Conservation (phyloP, 2,797 vertebrate species). For the Arctocebus calabarensis region DNA sequence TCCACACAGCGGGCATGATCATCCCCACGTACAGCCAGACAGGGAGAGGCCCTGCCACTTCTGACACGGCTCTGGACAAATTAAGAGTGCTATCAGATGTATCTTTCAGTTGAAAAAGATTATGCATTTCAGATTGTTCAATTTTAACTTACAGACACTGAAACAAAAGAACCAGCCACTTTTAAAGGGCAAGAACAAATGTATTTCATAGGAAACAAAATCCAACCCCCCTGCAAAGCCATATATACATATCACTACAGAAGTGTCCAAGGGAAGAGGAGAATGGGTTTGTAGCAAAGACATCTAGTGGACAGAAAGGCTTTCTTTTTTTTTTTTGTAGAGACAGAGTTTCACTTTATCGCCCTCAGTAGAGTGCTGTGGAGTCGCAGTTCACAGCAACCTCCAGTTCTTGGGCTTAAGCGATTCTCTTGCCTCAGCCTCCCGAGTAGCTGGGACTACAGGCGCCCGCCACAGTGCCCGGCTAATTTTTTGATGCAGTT, state of each 20-base stretch:
- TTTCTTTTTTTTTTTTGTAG: not conserved
- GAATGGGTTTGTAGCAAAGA: not conserved
- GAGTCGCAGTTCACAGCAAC: too few species aligned
- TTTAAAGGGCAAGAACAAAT: not conserved
- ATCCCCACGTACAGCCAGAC: not conserved
- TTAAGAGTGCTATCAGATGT: not conserved
- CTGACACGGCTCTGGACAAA: not conserved
- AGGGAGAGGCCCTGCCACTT: not conserved
- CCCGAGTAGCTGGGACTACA: too few species aligned
- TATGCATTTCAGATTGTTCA: not conserved
- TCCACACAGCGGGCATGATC: not conserved
- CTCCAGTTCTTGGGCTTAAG: too few species aligned
- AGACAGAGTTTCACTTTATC: too few species aligned
- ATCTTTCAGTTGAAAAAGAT: conserved; percentile 55
- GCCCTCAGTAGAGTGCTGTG: too few species aligned
- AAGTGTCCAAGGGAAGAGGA: not conserved
- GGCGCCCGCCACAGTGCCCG: too few species aligned
- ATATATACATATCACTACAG: not conserved
- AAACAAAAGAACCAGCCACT: conserved; percentile 8
- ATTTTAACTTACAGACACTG: conserved; percentile 39
- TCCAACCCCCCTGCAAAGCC: not conserved
- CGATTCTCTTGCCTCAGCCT: too few species aligned
- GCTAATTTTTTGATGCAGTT: too few species aligned
- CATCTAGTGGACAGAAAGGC: not conserved
- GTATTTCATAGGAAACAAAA: conserved; percentile 32